Percentiles rank a stretch among this genome's conserved stretches.
phyloP scores from a whole-genome alignment of 2,797 vertebrate genomes.

The Podarcis lilfordi region DNA sequence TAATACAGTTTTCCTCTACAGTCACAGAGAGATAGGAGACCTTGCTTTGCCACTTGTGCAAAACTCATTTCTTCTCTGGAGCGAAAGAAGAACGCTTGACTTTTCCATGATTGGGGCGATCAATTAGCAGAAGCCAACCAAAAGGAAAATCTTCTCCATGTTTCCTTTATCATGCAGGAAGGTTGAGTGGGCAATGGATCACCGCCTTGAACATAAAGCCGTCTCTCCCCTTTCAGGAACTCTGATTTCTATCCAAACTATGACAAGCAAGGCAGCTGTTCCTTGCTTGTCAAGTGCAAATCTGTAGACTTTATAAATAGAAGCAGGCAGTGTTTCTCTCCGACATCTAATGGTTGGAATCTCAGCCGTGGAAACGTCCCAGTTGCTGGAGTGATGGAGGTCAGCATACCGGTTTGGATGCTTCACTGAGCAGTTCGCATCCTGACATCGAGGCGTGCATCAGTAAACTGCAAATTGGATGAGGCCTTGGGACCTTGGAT shows the following conservation, averaged over 20 bases:
- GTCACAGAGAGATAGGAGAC: neutral
- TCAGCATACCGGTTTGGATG: neutral
- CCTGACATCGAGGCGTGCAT: neutral
- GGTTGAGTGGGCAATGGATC: neutral
- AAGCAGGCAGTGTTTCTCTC: neutral
- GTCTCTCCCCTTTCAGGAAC: constrained; percentile 24
- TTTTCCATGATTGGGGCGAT: constrained; percentile 15
- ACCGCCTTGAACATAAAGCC: constrained; percentile 15
- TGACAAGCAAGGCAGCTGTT: constrained; percentile 31
- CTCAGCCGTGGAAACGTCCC: neutral
- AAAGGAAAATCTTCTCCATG: neutral
- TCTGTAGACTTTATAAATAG: constrained; percentile 42
- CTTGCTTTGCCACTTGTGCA: neutral
- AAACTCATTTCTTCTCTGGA: constrained; percentile 25
- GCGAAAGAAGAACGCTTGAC: constrained; percentile 14
- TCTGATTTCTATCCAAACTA: neutral
- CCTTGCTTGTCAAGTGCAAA: constrained; percentile 24
- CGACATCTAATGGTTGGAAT: neutral
- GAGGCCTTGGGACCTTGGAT: neutral
- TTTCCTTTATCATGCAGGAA: constrained; percentile 14
- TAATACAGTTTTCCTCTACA: too few relatives aligned
- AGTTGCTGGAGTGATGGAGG: constrained; percentile 9
- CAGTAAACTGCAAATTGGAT: neutral
- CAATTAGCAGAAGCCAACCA: neutral
- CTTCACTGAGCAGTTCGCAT: neutral